Evolutionary conservation across 2,888 invertebrate genomes (phyloP).

Genomic region (Parelbella ahira): DNA sequence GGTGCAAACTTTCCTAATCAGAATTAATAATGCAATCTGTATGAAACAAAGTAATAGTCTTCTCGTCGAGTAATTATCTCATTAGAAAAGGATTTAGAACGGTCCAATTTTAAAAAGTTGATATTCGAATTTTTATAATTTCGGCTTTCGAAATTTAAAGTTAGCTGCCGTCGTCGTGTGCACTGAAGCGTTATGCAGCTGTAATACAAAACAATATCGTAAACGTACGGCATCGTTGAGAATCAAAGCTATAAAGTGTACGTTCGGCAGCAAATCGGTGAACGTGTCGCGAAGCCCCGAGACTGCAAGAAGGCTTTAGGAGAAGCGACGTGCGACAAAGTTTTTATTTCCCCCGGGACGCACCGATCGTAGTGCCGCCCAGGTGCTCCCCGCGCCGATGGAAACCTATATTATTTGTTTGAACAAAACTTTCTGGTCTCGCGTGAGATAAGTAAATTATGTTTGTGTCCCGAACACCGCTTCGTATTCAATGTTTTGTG

Average conservation of each 20-base stretch:
- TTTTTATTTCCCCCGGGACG: slow-evolving; percentile 78
- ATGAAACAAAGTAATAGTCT: no score
- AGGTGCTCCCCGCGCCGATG: slow-evolving; percentile 71
- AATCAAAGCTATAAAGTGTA: slow-evolving; percentile 75
- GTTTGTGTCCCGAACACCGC: slow-evolving; percentile 63
- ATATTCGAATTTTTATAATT: no score
- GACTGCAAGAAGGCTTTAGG: slow-evolving; percentile 75
- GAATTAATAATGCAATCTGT: no score
- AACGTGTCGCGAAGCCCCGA: slow-evolving; percentile 61
- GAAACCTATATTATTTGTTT: slow-evolving; percentile 80
- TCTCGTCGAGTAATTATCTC: no score
- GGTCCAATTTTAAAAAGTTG: no score
- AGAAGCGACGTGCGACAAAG: slow-evolving; percentile 78
- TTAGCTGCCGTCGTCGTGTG: no score
- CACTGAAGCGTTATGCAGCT: slow-evolving; percentile 54
- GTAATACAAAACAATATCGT: slow-evolving; percentile 71
- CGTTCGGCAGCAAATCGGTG: slow-evolving; percentile 68
- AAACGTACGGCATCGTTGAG: slow-evolving; percentile 67
- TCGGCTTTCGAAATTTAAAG: no score
- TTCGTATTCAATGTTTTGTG: slow-evolving; percentile 60
- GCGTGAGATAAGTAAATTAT: slow-evolving; percentile 77
- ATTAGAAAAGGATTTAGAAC: no score
- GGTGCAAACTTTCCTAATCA: no score
- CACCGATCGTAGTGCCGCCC: slow-evolving; percentile 77
- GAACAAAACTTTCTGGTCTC: slow-evolving; percentile 77